phyloP scores from a whole-genome alignment of 2,113 vertebrate species.

The Nothoprocta pentlandii region DNA sequence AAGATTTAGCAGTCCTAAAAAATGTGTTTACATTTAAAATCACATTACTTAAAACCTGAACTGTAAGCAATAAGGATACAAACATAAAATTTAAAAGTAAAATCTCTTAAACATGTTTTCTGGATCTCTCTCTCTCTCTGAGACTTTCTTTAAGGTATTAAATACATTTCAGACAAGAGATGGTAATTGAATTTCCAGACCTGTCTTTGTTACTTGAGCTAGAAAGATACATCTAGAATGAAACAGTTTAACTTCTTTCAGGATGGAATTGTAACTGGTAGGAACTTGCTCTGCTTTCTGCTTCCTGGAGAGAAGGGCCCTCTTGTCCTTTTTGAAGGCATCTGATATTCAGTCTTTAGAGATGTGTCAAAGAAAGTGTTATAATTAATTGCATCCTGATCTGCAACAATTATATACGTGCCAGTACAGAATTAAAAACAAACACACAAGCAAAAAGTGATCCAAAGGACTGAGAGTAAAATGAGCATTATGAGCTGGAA shows the following conservation, averaged over 20 bases:
- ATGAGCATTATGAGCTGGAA: not conserved
- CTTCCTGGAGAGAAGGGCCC: not conserved
- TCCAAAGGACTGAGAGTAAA: not conserved
- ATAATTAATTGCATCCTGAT: not conserved
- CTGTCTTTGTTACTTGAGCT: conserved; percentile 32
- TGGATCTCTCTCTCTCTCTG: not conserved
- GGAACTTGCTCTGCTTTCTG: not conserved
- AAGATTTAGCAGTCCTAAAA: not conserved
- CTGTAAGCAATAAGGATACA: not conserved
- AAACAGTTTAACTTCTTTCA: conserved; percentile 25
- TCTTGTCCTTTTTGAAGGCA: not conserved
- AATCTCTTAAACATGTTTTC: not conserved
- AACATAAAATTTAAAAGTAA: not conserved
- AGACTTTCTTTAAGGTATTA: conserved; percentile 2
- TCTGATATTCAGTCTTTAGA: not conserved
- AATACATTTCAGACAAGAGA: conserved; percentile 11
- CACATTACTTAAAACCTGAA: not conserved
- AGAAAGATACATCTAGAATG: not conserved
- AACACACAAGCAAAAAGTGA: not conserved
- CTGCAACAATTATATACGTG: not conserved
- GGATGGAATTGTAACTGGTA: not conserved
- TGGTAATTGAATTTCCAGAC: conserved; percentile 41
- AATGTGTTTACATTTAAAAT: not conserved
- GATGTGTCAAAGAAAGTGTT: not conserved
- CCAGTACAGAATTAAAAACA: not conserved